These are phyloP conservation scores for Hybognathus amarus DNA, from an alignment of 2,797 vertebrate species.

Conservation along the genomic window DNA sequence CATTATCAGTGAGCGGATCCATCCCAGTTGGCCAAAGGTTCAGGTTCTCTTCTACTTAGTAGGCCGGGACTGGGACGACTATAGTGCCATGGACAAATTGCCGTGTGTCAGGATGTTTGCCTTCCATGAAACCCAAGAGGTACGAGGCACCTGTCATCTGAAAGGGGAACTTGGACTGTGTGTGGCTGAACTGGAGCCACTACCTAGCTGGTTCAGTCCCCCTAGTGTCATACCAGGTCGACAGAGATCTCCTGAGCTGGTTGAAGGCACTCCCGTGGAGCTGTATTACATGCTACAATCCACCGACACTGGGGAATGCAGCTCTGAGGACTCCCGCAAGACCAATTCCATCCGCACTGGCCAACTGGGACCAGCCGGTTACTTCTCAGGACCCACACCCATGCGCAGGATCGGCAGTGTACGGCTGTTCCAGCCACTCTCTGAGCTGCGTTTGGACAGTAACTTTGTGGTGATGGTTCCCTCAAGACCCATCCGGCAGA, in stretches of 20 bases:
- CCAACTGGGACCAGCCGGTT: conserved; percentile 75
- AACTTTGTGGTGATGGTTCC: conserved; percentile 89
- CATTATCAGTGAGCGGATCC: conserved; percentile 81
- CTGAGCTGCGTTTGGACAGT: conserved; percentile 84
- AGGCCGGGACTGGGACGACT: conserved; percentile 85
- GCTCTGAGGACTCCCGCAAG: conserved; percentile 80
- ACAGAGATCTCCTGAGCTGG: conserved; percentile 77
- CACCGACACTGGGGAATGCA: conserved; percentile 76
- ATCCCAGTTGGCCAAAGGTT: conserved; percentile 83
- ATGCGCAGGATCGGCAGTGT: conserved; percentile 88
- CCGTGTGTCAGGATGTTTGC: conserved; percentile 84
- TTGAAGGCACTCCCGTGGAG: conserved; percentile 82
- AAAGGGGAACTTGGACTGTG: conserved; percentile 84
- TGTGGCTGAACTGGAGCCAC: conserved; percentile 83
- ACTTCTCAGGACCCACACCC: conserved; percentile 78
- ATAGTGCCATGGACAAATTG: conserved; percentile 77
- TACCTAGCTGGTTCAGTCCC: conserved; percentile 83
- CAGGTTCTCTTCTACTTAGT: conserved; percentile 84
- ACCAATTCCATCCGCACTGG: conserved; percentile 79
- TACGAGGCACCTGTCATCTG: conserved; percentile 80
- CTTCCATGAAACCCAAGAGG: conserved; percentile 86
- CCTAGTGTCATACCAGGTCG: conserved; percentile 81
- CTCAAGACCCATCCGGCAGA: conserved; percentile 86
- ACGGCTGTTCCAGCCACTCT: conserved; percentile 83
- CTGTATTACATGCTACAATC: conserved; percentile 83